phyloP scores from a whole-genome alignment of 2,797 vertebrate species.

The Chanos chanos region DNA sequence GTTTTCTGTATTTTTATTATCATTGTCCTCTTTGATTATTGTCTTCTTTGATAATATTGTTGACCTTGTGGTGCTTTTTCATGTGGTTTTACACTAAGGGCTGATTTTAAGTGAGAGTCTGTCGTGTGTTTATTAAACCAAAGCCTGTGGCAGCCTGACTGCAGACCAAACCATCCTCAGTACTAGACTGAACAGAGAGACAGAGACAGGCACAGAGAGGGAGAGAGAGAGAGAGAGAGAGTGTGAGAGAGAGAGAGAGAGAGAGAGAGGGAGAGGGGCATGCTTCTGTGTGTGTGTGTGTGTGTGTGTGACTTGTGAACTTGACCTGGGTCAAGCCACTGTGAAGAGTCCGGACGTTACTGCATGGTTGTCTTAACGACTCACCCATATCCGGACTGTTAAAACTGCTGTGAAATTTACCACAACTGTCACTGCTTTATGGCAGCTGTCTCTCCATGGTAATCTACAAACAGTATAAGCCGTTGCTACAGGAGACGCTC shows the following conservation, averaged over 20 bases:
- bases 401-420: constrained; percentile 44
- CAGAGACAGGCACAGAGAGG: neutral
- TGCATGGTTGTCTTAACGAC: neutral
- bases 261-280: constrained; percentile 10
- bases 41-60: too few species aligned
- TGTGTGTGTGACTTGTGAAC: constrained; percentile 41
- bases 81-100: too few species aligned
- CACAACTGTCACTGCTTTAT: constrained; percentile 35
- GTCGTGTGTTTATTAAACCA: too few species aligned
- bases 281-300: too few species aligned
- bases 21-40: too few species aligned
- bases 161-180: too few species aligned
- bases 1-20: too few species aligned
- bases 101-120: too few species aligned
- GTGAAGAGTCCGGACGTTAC: constrained; percentile 9
- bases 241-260: constrained; percentile 19
- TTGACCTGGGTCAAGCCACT: constrained; percentile 54
- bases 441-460: constrained; percentile 33
- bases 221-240: constrained; percentile 9
- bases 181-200: neutral
- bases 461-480: constrained; percentile 31
- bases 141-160: too few species aligned
- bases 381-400: constrained; percentile 37
- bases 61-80: too few species aligned
- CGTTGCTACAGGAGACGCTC: constrained; percentile 42